Percentiles rank a stretch among this genome's conserved stretches.
phyloP scores from a whole-genome alignment of 2,113 vertebrate genomes.

The Eublepharis macularius region DNA sequence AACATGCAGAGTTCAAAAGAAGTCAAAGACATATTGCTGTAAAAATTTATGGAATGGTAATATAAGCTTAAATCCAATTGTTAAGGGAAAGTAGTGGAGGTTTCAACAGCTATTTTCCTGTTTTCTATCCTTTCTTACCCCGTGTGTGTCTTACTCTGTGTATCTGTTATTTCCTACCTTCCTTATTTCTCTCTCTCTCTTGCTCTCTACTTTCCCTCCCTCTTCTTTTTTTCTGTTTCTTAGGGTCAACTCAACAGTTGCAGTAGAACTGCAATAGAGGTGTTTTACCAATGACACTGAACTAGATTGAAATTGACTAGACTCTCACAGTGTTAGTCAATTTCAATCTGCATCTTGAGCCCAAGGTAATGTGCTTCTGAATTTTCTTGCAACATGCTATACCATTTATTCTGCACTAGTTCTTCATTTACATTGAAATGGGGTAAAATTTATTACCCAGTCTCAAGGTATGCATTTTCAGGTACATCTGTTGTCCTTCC shows the following conservation, averaged over 20 bases:
- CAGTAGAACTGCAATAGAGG: slow-evolving; percentile 28
- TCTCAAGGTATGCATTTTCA: slow-evolving; percentile 19
- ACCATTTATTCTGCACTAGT: slow-evolving; percentile 24
- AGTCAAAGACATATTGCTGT: neutral
- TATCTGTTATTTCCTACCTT: slow-evolving; percentile 27
- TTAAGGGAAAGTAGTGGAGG: neutral
- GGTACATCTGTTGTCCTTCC: neutral
- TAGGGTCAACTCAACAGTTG: slow-evolving; percentile 30
- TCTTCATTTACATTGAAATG: slow-evolving; percentile 28
- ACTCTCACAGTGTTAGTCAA: slow-evolving; percentile 27
- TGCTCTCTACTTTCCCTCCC: neutral
- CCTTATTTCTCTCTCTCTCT: slow-evolving; percentile 13
- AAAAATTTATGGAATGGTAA: neutral
- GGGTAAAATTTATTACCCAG: neutral
- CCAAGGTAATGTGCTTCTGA: neutral
- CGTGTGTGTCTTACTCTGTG: neutral
- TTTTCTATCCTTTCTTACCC: neutral
- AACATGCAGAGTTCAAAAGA: neutral
- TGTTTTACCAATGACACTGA: slow-evolving; percentile 29
- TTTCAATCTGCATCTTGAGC: slow-evolving; percentile 37
- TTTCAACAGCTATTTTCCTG: neutral
- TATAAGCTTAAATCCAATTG: neutral
- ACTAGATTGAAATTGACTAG: slow-evolving; percentile 32
- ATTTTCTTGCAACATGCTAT: slow-evolving; percentile 8
- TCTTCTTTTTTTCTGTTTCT: neutral